A percentile compares a stretch with the other conserved stretches of the same genome.
Evolutionary conservation across 2,797 vertebrate genomes (phyloP).

Genomic region (Rachycentron canadum): DNA sequence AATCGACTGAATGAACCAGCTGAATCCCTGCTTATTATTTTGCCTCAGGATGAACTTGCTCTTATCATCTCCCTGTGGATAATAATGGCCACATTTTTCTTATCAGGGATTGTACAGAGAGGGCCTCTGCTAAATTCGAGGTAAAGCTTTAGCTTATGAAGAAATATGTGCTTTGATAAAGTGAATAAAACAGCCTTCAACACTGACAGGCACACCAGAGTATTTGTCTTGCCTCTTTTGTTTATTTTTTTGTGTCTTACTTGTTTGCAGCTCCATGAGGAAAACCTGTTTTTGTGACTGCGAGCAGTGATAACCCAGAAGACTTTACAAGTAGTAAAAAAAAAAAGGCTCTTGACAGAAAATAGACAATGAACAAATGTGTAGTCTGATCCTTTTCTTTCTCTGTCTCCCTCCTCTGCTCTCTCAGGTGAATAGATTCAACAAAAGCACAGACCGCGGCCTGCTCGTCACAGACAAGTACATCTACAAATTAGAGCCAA

Average conservation of each 20-base stretch:
- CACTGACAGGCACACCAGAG: conserved; percentile 15
- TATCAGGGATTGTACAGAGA: conserved; percentile 33
- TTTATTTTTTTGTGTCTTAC: background rate
- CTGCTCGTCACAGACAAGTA: conserved; percentile 91
- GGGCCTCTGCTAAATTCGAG: conserved; percentile 24
- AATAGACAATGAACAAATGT: conserved; percentile 2
- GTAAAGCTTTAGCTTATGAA: conserved; percentile 21
- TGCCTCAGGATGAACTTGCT: conserved; percentile 41
- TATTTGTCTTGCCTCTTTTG: conserved; percentile 2
- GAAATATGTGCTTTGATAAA: conserved; percentile 29
- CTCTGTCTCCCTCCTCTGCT: background rate
- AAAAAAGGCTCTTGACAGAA: background rate
- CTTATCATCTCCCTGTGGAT: conserved; percentile 49
- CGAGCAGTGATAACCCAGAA: conserved; percentile 1
- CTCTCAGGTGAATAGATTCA: conserved; percentile 90
- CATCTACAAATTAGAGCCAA: conserved; percentile 92
- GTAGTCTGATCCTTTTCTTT: background rate
- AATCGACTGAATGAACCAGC: background rate
- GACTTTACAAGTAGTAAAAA: background rate
- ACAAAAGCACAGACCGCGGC: conserved; percentile 89
- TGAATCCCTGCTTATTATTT: conserved; percentile 15
- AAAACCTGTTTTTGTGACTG: conserved; percentile 7
- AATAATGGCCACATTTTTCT: conserved; percentile 28
- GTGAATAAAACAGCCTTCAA: conserved; percentile 21
- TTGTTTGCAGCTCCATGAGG: conserved; percentile 8